A percentile compares a stretch with the other conserved stretches of the same genome.
Evolutionary conservation across 2,888 invertebrate species (phyloP).

Genomic region (Schizaphis graminum): DNA sequence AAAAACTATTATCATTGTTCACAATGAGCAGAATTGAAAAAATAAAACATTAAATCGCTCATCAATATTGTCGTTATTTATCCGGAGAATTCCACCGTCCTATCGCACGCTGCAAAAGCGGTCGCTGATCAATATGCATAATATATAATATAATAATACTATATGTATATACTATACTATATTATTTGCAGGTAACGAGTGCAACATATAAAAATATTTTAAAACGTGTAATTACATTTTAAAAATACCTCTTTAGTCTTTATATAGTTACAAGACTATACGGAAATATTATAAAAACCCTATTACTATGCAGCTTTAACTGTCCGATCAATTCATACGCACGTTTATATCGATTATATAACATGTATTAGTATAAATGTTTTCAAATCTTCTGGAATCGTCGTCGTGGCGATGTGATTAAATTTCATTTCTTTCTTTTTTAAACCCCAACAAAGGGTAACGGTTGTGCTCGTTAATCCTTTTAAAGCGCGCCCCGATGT

Average conservation of each 20-base stretch:
- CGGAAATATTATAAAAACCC: neutral
- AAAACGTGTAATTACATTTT: slow-evolving; percentile 33
- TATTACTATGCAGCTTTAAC: neutral
- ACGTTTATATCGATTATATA: neutral
- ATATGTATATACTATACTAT: neutral
- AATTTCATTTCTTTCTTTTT: slow-evolving; percentile 56
- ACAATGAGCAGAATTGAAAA: neutral
- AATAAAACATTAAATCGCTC: neutral
- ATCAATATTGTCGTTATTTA: neutral
- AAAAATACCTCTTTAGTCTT: slow-evolving; percentile 42
- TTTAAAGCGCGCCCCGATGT: slow-evolving; percentile 36
- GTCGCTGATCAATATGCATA: neutral
- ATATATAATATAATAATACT: neutral
- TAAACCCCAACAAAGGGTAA: slow-evolving; percentile 55
- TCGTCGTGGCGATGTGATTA: slow-evolving; percentile 40
- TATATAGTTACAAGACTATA: neutral
- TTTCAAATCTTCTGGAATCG: slow-evolving; percentile 36
- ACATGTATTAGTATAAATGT: neutral
- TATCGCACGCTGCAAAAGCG: neutral
- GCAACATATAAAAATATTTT: neutral
- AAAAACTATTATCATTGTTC: neutral
- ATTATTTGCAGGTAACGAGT: neutral
- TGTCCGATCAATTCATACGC: neutral
- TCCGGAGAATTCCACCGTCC: neutral
- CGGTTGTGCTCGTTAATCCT: slow-evolving; percentile 58